Percentiles rank a stretch among this genome's conserved stretches.
These are phyloP conservation scores for Drosophila melanica DNA, from an alignment of 1,140 invertebrate species.

Conservation along the genomic window DNA sequence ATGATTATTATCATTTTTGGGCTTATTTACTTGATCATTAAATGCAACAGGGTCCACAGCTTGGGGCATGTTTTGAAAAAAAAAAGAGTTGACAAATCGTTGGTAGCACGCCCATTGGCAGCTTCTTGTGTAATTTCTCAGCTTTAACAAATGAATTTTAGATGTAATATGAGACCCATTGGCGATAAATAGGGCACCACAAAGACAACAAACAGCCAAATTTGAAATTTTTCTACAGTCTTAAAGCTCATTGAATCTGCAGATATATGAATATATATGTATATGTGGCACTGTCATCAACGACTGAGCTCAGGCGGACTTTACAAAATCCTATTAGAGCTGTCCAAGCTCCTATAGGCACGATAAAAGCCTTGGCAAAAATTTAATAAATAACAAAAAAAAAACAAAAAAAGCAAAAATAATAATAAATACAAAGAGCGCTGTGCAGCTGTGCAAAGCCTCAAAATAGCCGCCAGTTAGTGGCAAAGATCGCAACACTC, in stretches of 20 bases:
- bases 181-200: slow-evolving; percentile 41
- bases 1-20: slow-evolving; percentile 28
- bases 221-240: slow-evolving; percentile 35
- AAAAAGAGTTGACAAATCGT: slow-evolving; percentile 53
- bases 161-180: slow-evolving; percentile 45
- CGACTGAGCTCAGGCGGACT: slow-evolving; percentile 52
- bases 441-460: slow-evolving; percentile 69
- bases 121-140: slow-evolving; percentile 41
- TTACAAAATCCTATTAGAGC: slow-evolving; percentile 75
- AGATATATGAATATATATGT: slow-evolving; percentile 1
- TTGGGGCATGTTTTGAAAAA: slow-evolving; percentile 13
- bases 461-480: slow-evolving; percentile 58
- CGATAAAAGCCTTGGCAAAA: slow-evolving; percentile 56
- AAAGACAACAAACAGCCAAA: slow-evolving; percentile 22
- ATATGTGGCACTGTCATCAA: slow-evolving; percentile 47
- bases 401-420: slow-evolving; percentile 40
- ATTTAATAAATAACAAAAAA: slow-evolving; percentile 66
- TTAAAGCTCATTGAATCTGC: slow-evolving; percentile 2
- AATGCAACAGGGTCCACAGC: slow-evolving; percentile 18
- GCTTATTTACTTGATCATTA: slow-evolving; percentile 11
- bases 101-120: slow-evolving; percentile 56
- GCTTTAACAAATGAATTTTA: slow-evolving; percentile 8
- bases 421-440: slow-evolving; percentile 76
- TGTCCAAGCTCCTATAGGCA: slow-evolving; percentile 47
- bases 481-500: slow-evolving; percentile 68